A percentile compares a stretch with the other conserved stretches of the same genome.
Evolutionary conservation across 2,113 vertebrate species (phyloP).

Genomic region (Chaetura pelagica): DNA sequence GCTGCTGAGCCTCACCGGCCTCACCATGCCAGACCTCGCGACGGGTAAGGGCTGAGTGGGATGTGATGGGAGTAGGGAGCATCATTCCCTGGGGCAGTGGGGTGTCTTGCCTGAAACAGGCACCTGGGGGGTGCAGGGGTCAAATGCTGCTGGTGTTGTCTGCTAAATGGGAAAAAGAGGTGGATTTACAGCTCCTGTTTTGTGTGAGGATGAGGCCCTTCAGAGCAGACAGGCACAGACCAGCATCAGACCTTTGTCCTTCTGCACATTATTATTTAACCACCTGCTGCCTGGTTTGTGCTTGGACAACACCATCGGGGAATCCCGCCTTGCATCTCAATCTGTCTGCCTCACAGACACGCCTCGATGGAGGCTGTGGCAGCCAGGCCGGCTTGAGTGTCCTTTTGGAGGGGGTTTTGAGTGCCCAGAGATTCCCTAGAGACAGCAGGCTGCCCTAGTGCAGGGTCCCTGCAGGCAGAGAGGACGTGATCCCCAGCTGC

Average conservation of each 20-base stretch:
- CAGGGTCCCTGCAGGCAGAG: rapidly evolving
- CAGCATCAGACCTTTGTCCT: neutral
- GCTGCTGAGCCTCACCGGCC: slow-evolving; percentile 18
- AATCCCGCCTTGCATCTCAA: neutral
- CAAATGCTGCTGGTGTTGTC: neutral
- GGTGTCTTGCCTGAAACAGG: rapidly evolving
- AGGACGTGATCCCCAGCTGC: neutral
- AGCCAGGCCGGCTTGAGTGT: neutral
- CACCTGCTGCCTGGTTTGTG: neutral
- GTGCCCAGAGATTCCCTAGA: neutral
- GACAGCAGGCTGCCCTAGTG: neutral
- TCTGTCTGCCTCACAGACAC: rapidly evolving
- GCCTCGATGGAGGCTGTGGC: neutral
- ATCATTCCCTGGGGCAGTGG: rapidly evolving
- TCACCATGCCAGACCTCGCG: neutral
- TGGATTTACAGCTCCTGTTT: neutral
- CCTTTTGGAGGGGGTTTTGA: neutral
- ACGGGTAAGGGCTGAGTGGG: slow-evolving; percentile 36
- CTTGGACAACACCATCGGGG: neutral
- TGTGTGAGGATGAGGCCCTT: neutral
- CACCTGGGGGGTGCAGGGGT: rapidly evolving
- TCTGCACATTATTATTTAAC: neutral
- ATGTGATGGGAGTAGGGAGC: rapidly evolving
- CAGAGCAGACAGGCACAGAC: neutral
- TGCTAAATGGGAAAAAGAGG: neutral